Base-by-base conservation (phyloP, 1,140 invertebrate genomes). In the Daktulosphaira vitifoliae region DNA sequence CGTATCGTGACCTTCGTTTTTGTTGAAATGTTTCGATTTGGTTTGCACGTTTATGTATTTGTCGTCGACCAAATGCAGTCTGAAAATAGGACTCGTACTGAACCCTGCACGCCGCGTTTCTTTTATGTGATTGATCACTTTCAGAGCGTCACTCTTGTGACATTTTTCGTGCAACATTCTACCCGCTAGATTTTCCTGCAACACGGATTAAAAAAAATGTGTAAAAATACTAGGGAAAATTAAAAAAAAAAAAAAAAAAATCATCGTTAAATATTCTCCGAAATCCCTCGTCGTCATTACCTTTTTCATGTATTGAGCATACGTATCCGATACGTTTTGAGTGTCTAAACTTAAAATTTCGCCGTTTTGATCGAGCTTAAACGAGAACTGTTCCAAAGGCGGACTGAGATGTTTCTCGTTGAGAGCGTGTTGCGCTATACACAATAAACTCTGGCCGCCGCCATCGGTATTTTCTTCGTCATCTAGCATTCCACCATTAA, bases 361-460 rank as follows among this genome's bases (percentile, higher is more conserved):
- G 64, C 89, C 90, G 71, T 83, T 81, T 66, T 82, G 79, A 77
- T 95, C 90, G 73, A 96, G 80, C 79, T 90, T 90, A 73, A 94
- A 90, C 71, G 90, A 90, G 76, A 96, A 93, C 75, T 93, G 89
- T 76, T 93, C 89, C 69, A 90, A 80, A 71, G 79, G 76, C 72
- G 81, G 76, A 71, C 81, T 79, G 13, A 69, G 23, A 69, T 84
- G 82, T 72, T 91, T 88, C 74, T 96, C 91, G 72, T 84, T 86
- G 68, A 88, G 84, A 70, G 93, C 86, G 73, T 91, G 81, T 72
- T 90, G 88, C 73, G 85, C 87, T 42, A 90, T 84, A 78, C 89
- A 92, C 77, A 92, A 81, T 67, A 89, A 77, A 73, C 81, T 80
- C 68, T 75, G 74, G 69, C 83, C 82, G 66, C 77, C 76, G 39